Percentiles rank a stretch among this genome's conserved stretches.
phyloP scores from a whole-genome alignment of 1,140 invertebrate species.

The Platorchestia sp. region DNA sequence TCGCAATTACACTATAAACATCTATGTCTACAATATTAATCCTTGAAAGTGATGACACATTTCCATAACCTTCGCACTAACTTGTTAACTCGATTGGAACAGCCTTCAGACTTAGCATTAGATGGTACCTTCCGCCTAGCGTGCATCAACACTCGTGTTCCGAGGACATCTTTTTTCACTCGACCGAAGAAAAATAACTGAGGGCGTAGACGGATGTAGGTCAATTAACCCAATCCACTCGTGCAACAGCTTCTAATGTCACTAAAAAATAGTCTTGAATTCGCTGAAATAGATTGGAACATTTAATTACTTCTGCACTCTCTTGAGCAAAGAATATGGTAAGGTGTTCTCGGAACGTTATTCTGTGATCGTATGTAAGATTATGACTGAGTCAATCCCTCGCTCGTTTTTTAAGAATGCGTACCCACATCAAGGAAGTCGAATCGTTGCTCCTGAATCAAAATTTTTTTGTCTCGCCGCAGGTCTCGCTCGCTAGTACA shows the following conservation, averaged over 20 bases:
- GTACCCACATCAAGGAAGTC: no score
- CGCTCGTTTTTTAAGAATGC: background rate
- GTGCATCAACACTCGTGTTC: background rate
- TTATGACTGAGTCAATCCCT: background rate
- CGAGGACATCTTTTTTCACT: background rate
- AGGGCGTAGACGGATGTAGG: background rate
- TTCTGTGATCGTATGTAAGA: background rate
- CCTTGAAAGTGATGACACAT: background rate
- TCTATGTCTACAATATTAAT: background rate
- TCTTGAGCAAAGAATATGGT: background rate
- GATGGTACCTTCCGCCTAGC: background rate
- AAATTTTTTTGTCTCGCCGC: no score
- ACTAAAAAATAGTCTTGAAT: background rate
- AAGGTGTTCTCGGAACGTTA: background rate
- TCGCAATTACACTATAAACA: no score
- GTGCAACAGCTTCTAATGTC: background rate
- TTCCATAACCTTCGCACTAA: background rate
- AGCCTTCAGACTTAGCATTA: background rate
- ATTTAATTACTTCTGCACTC: background rate
- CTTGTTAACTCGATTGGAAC: background rate
- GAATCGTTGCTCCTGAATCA: no score
- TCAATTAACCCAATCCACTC: background rate
- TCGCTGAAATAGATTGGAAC: background rate
- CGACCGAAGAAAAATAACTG: background rate
- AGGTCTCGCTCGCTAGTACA: no score